Evolutionary conservation across 2,888 invertebrate genomes (phyloP), one percentile per base, ranked within the genome.

Genomic region (Drosophila mimetica): DNA sequence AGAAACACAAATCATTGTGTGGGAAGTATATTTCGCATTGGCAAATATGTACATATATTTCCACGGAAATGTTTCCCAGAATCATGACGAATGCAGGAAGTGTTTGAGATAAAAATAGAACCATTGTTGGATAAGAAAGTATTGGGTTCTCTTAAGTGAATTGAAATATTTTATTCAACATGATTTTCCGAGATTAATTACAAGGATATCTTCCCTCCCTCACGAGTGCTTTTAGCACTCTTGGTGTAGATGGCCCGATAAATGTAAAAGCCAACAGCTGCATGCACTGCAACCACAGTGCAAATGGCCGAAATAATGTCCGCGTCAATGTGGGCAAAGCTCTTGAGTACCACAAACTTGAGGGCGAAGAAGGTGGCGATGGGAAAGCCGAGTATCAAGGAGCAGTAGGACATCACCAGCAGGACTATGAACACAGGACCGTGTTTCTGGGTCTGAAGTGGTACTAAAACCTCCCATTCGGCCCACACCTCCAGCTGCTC

Each of bases 291-390:
- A 8, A 71, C 32, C 6, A 71, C 64, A 2, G 71, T 50, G 16
- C 64, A 64, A 11, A 71, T 71, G 6, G 64, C 64, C 8, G 71
- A 71, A 11, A 71, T 64, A 5, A 71, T 52, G 11, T 71, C 57
- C 6, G 52, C 48, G 4, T 58, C 25, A 4, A 71, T 46, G 18
- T 65, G 32, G 18, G 48, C 34, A 4, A 54, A 52, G 8, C 65
- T 54, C 36, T 71, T 70, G 11, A 71, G 58, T 13, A 71, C 50
- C 41, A 71, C 57, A 28, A 71, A 71, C 11, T 71, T 71, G 13
- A 71, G 18, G 14, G 44, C 71, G 28, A 55, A 57, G 18, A 71
- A 71, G 7, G 58, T 71, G 44, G 41, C 57, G 0, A 71, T 65
- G 11, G 71, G 71, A 4, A 71, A 50, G 44, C 42, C 48, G 2